Base-by-base conservation (phyloP, 1,140 invertebrate genomes). In the Heterodera carotae region DNA sequence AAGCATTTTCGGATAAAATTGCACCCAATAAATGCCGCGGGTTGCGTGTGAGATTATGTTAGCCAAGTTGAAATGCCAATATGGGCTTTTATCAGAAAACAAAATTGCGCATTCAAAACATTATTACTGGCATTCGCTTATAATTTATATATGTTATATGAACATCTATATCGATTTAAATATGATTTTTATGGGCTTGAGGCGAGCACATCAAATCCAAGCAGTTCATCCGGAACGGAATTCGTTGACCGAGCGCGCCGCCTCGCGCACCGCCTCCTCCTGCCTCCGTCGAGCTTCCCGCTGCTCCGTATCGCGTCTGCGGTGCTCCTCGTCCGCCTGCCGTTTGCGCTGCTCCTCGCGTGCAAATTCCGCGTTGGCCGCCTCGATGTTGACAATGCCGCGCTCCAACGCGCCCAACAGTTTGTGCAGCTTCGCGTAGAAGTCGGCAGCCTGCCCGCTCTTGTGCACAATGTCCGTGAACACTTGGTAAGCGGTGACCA, bases 381-480 rank as follows among this genome's bases (percentile, higher is more conserved):
- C 72, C 69, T 81, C 80, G 59, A 81, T 81, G 67, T 69, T 73
- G 43, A n/a, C 53, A 31, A 81, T 36, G 15, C 69, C 75, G 12
- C 74, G 56, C 22, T 59, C 67, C n/a, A 82, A 29, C 4, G 69
- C 77, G 31, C 22, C 39, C 33, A 81, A 68, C 31, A 81, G 36
- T 27, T 68, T 76, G n/a, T 76, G 60, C 4, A 85, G 70, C 60
- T 84, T 75, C 22, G 43, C 67, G 66, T 81, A 82, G 72, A 85
- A 82, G 27, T 70, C 69, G 43, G 76, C 34, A 22, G 81, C 81
- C 36, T 80, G 59, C 59, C 67, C 69, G 15, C 81, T 82, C 69
- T 83, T 80, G 22, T 82, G 71, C 27, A 75, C 59, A 43, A 83
- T 62, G 18, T 80, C 81, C 25, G 59, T 77, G 33, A 77, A 82